Evolutionary conservation across 2,797 vertebrate species (phyloP).

Genomic region (Phataginus tricuspis): DNA sequence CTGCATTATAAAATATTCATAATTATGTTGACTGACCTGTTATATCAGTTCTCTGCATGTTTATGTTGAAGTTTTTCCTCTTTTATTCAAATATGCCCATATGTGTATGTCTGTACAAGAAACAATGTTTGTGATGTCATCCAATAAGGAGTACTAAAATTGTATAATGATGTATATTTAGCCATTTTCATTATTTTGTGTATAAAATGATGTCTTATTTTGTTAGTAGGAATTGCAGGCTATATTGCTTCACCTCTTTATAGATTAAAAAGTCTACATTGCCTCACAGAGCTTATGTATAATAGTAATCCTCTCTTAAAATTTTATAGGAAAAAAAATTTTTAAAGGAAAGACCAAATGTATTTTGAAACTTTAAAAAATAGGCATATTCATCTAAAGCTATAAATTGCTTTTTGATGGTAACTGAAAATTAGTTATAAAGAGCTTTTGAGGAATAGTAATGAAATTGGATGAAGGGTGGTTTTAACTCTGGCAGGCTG

Average conservation of each 20-base stretch:
- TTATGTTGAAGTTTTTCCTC: conserved; percentile 22
- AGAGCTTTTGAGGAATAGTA: background rate
- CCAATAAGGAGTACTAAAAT: background rate
- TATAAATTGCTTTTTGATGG: background rate
- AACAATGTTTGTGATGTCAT: background rate
- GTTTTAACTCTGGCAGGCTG: background rate
- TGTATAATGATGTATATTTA: background rate
- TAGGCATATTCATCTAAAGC: background rate
- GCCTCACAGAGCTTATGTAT: conserved; percentile 14
- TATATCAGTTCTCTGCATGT: background rate
- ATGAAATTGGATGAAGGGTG: background rate
- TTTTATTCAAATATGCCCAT: background rate
- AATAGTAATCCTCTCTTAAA: conserved; percentile 1
- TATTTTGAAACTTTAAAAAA: conserved; percentile 3
- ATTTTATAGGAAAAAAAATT: conserved; percentile 12
- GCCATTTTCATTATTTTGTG: conserved; percentile 7
- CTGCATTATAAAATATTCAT: background rate
- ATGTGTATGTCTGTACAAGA: background rate
- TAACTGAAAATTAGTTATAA: background rate
- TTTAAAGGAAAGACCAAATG: background rate
- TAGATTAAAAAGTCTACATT: background rate
- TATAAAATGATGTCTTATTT: conserved; percentile 31
- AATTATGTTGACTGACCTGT: background rate
- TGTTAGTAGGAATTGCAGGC: background rate
- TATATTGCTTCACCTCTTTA: background rate